Evolutionary conservation across 2,888 invertebrate genomes (phyloP).

Genomic region (Lycia hirtaria): DNA sequence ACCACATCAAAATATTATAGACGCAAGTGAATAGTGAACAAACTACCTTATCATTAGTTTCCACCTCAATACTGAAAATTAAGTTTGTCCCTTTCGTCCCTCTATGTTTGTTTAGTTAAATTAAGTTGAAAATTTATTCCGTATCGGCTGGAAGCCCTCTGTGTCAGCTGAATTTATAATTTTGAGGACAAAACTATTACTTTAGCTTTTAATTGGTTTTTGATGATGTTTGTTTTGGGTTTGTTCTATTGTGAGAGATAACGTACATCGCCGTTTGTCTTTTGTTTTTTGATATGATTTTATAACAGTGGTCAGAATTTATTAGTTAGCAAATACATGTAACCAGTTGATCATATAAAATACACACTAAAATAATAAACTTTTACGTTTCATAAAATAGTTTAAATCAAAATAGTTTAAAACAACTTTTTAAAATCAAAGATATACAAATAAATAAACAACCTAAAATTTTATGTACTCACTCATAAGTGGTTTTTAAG

Average conservation of each 20-base stretch:
- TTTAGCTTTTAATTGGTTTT: conserved; percentile 67
- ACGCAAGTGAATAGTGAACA: conserved; percentile 46
- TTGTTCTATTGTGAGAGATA: conserved; percentile 41
- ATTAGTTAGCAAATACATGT: too few relatives aligned
- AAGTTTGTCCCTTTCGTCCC: conserved; percentile 78
- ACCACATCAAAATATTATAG: conserved; percentile 30
- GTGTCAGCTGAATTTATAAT: conserved; percentile 82
- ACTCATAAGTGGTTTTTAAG: too few relatives aligned
- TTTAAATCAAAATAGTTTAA: too few relatives aligned
- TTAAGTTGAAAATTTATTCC: conserved; percentile 85
- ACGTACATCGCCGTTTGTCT: conserved; percentile 34
- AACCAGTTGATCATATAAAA: too few relatives aligned
- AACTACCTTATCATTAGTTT: conserved; percentile 81
- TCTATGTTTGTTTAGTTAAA: conserved; percentile 83
- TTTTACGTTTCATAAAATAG: too few relatives aligned
- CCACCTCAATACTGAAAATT: conserved; percentile 79
- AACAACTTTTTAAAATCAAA: too few relatives aligned
- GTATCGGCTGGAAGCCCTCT: conserved; percentile 72
- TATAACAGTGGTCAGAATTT: too few relatives aligned
- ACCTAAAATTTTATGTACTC: too few relatives aligned
- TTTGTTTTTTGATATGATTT: conserved; percentile 1
- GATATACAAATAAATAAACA: too few relatives aligned
- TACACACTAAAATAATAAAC: too few relatives aligned
- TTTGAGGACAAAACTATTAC: conserved; percentile 74
- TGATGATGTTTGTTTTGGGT: conserved; percentile 59